Percentiles rank a stretch among this genome's conserved stretches.
These are phyloP conservation scores for Acanthococcus lagerstroemiae DNA, from an alignment of 2,888 invertebrate species.

Conservation along the genomic window DNA sequence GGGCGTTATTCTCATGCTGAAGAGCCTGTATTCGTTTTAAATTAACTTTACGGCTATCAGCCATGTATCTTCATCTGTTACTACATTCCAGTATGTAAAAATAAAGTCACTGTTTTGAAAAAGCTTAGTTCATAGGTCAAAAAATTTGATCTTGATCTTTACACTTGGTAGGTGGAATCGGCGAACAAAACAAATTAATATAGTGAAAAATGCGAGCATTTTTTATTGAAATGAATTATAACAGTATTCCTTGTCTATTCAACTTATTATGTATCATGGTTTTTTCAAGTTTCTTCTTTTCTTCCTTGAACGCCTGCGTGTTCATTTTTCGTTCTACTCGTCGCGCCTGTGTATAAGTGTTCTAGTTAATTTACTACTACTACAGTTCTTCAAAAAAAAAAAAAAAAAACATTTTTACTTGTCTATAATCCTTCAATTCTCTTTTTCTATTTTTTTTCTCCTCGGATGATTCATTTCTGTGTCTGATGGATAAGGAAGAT, in stretches of 20 bases:
- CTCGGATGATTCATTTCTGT: conserved; percentile 68
- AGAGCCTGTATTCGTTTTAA: too few relatives aligned
- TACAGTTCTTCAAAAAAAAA: not conserved
- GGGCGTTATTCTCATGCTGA: too few relatives aligned
- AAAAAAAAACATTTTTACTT: conserved; percentile 37
- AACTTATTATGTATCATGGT: conserved; percentile 21
- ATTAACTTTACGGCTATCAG: too few relatives aligned
- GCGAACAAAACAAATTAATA: too few relatives aligned
- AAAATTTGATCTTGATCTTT: too few relatives aligned
- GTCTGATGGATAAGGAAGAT: conserved; percentile 52
- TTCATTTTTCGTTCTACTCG: conserved; percentile 74
- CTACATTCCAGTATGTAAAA: too few relatives aligned
- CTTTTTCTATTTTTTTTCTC: conserved; percentile 71
- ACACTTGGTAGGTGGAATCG: too few relatives aligned
- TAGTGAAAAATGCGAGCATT: too few relatives aligned
- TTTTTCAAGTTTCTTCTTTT: conserved; percentile 71
- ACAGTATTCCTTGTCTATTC: conserved; percentile 11
- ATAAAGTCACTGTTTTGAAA: too few relatives aligned
- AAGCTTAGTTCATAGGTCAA: too few relatives aligned
- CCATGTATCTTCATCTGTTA: too few relatives aligned
- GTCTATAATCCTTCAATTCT: conserved; percentile 47
- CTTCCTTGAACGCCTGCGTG: conserved; percentile 70
- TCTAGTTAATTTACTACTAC: not conserved
- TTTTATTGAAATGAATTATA: not conserved
- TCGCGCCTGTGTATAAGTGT: conserved; percentile 48